A percentile compares a stretch with the other conserved stretches of the same genome.
These are phyloP conservation scores for Brachionus manjavacas DNA, from an alignment of 1,140 invertebrate species.

Conservation along the genomic window DNA sequence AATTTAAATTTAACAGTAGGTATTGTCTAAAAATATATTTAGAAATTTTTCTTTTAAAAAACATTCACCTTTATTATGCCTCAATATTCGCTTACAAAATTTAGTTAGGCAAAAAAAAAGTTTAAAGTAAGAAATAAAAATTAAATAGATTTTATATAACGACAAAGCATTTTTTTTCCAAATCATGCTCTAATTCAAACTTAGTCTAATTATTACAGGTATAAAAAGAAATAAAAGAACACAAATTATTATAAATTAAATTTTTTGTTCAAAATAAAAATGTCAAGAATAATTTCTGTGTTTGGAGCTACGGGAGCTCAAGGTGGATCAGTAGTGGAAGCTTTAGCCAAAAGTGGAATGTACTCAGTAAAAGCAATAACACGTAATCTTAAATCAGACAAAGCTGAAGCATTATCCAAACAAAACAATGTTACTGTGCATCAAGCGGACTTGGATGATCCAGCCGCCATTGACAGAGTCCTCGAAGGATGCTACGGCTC, in stretches of 20 bases:
- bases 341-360: not conserved
- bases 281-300: not conserved
- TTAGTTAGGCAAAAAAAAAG: not conserved
- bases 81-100: not conserved
- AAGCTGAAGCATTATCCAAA: not conserved
- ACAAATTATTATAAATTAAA: not conserved
- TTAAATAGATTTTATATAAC: slow-evolving; percentile 50
- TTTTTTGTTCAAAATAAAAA: not conserved
- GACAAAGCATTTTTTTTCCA: not conserved
- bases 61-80: no score
- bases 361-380: not conserved
- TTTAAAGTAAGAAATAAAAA: no score
- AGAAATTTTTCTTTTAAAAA: no score
- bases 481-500: not conserved
- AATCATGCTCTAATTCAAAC: not conserved
- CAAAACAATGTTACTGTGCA: not conserved
- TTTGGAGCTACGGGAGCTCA: slow-evolving; percentile 9
- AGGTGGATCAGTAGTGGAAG: slow-evolving; percentile 17
- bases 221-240: not conserved
- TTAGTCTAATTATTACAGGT: not conserved
- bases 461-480: not conserved
- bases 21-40: no score
- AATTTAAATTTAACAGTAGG: no score
- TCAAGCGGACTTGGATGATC: not conserved
- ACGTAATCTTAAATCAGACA: not conserved